Conservation (phyloP, 1,140 invertebrate genomes). For the Drosophila busckii region DNA sequence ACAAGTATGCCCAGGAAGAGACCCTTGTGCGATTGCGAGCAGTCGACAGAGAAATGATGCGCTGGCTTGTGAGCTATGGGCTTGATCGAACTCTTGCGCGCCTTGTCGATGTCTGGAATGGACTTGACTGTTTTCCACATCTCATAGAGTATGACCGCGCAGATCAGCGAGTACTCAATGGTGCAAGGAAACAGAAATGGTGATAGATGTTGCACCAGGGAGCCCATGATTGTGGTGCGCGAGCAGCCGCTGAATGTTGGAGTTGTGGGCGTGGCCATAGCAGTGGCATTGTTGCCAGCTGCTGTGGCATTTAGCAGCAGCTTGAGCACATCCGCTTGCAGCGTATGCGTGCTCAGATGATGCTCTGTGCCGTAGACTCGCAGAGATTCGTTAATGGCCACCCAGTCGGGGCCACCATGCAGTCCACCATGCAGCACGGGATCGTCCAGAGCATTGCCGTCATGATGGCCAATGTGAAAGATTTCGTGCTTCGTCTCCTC, state of each 20-base stretch:
- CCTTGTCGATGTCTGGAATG: slow-evolving; percentile 70
- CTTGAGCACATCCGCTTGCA: slow-evolving; percentile 2
- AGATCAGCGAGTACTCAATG: slow-evolving; percentile 91
- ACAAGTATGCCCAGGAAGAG: slow-evolving; percentile 92
- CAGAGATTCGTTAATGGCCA: slow-evolving; percentile 45
- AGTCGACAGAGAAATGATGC: slow-evolving; percentile 93
- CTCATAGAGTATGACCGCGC: slow-evolving; percentile 90
- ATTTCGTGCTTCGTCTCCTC: slow-evolving; percentile 90
- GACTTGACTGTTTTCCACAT: slow-evolving; percentile 87
- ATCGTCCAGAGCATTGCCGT: slow-evolving; percentile 40
- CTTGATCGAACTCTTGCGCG: slow-evolving; percentile 67
- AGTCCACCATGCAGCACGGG: slow-evolving; percentile 16
- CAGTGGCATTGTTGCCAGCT: slow-evolving; percentile 23
- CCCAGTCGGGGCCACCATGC: slow-evolving; percentile 43
- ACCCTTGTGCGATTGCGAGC: slow-evolving; percentile 91
- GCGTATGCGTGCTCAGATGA: slow-evolving; percentile 5
- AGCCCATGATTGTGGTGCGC: slow-evolving; percentile 82
- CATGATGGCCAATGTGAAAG: slow-evolving; percentile 79
- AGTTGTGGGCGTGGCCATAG: slow-evolving; percentile 13
- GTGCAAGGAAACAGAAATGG: slow-evolving; percentile 94
- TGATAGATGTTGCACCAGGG: slow-evolving; percentile 88
- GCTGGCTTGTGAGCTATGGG: slow-evolving; percentile 74
- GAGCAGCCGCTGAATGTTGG: slow-evolving; percentile 69
- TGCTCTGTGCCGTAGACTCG: slow-evolving; percentile 17
- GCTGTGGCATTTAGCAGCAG: slow-evolving; percentile 43